Evolutionary conservation across 2,888 invertebrate species (phyloP).

Genomic region (Volucella zonaria): DNA sequence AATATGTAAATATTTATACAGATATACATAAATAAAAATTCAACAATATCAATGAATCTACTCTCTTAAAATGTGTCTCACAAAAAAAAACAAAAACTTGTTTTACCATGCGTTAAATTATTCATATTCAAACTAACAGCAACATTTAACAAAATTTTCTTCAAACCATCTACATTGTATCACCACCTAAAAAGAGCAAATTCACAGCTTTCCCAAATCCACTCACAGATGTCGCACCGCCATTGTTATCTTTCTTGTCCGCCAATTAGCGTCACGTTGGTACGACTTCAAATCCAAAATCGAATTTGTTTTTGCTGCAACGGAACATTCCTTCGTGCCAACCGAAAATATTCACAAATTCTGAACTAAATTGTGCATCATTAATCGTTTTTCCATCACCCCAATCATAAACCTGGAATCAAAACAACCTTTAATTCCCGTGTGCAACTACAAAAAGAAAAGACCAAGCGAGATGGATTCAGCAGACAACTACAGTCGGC

Average conservation of each 20-base stretch:
- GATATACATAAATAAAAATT: too few relatives aligned
- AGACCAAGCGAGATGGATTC: slow-evolving; percentile 45
- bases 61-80: too few relatives aligned
- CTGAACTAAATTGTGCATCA: not conserved
- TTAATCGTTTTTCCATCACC: not conserved
- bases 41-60: too few relatives aligned
- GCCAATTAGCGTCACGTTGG: slow-evolving; percentile 50
- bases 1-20: too few relatives aligned
- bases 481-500: slow-evolving; percentile 49
- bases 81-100: too few relatives aligned
- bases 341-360: slow-evolving; percentile 24
- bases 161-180: not conserved
- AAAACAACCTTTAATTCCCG: not conserved
- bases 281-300: slow-evolving; percentile 58
- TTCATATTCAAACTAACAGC: too few relatives aligned
- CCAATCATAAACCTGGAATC: not conserved
- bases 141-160: too few relatives aligned
- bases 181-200: slow-evolving; percentile 8
- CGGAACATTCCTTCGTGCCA: slow-evolving; percentile 58
- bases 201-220: not conserved
- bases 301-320: slow-evolving; percentile 69
- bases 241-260: slow-evolving; percentile 8
- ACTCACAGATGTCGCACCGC: slow-evolving; percentile 41
- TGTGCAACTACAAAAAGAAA: not conserved
- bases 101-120: too few relatives aligned